Evolutionary conservation across 2,797 vertebrate species (phyloP), one percentile per base, ranked within the genome.

Genomic region (Falco columbarius): DNA sequence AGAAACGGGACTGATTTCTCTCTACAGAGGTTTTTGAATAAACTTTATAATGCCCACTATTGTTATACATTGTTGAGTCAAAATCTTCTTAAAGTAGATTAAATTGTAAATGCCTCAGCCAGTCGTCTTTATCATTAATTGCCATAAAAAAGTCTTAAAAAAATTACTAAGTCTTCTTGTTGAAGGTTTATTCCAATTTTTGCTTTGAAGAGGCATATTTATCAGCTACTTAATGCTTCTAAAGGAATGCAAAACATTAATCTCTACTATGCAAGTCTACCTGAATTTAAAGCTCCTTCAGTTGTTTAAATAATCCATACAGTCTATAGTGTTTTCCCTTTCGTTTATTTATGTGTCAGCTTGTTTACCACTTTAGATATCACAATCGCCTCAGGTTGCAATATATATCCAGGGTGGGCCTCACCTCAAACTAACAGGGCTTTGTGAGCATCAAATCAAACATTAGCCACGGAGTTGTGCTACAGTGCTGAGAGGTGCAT

Each of bases 181-280:
- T 91, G n/a, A 9, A 30, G 7, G 51, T 46, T 83, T 89, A 90
- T 79, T 86, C 80, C 36, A 40, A 9, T 80, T 86, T 96, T 93
- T 94, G 17, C 42, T 65, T 81, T 59, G 21, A 59, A 56, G 49
- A 40, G 68, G 46, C 67, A 5, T 95, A 81, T 76, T 82, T 95
- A 22, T 95, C 59, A 89, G 52, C 44, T 59, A n/a, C 71, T 83
- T 86, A 95, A 62, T 68, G n/a, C 10, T 79, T 95, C 88, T 81
- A 42, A 71, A 90, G 52, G 34, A 76, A 30, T 67, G 29, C 46
- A 74, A 72, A 61, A 24, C 21, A 30, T 91, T 52, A 75, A 82
- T 80, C 46, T 34, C 66, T 75, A 11, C 42, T 47, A 3, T 85
- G 55, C 67, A 88, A 89, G 29, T 89, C 86, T 88, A 52, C 58